Conservation (phyloP, 2,888 invertebrate genomes). For the Neoascia interrupta region DNA sequence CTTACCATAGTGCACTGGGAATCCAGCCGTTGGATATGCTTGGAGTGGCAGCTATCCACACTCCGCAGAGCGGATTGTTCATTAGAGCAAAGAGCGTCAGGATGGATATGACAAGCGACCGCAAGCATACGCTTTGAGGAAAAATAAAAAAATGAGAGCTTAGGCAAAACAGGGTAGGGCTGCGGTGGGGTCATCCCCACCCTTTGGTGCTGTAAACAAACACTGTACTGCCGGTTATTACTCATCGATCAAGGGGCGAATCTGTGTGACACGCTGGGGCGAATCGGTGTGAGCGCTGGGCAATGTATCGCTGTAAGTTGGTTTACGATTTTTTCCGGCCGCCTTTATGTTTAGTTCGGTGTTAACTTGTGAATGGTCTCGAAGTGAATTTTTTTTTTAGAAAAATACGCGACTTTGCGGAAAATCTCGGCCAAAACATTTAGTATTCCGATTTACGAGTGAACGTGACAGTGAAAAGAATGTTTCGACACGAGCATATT, state of each 20-base stretch:
- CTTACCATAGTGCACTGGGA: conserved; percentile 11
- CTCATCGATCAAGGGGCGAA: conserved; percentile 63
- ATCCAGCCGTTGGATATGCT: conserved; percentile 6
- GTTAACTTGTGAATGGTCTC: conserved; percentile 76
- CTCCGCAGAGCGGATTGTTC: no score
- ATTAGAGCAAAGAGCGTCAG: conserved; percentile 40
- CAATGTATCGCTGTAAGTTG: conserved; percentile 30
- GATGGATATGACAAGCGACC: conserved; percentile 40
- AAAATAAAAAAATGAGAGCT: conserved; percentile 5
- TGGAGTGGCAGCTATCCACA: no score
- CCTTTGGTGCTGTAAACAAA: conserved; percentile 5
- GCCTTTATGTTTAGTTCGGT: conserved; percentile 75
- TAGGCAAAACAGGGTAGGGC: conserved; percentile 53
- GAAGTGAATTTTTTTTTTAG: conserved; percentile 75
- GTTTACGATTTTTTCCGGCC: conserved; percentile 73
- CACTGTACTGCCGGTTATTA: conserved; percentile 43
- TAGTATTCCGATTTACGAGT: background rate
- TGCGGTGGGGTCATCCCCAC: conserved; percentile 57
- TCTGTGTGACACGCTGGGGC: conserved; percentile 46
- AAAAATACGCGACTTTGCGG: conserved; percentile 7
- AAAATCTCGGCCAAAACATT: no score
- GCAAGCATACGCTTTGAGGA: conserved; percentile 18
- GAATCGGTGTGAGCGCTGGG: conserved; percentile 38
- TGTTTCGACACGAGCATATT: no score
- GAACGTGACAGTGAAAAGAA: no score